These are phyloP conservation scores for Lophotis ruficrista DNA, from an alignment of 2,113 vertebrate genomes.

Conservation along the genomic window DNA sequence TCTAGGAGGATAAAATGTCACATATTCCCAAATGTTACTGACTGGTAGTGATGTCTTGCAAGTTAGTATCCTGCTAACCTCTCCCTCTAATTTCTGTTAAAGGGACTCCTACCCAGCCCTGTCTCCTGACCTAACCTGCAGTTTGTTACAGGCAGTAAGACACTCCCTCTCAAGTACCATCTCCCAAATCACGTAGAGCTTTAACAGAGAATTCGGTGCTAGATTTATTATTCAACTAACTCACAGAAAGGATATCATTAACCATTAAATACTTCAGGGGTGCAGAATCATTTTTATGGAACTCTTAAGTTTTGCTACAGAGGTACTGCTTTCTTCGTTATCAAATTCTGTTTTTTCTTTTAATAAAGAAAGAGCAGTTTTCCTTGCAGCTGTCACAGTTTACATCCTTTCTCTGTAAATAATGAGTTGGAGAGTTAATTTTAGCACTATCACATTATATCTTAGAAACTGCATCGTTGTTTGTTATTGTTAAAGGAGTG, in stretches of 20 bases:
- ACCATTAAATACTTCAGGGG: not conserved
- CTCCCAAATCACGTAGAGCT: not conserved
- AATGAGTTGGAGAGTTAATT: not conserved
- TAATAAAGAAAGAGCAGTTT: not conserved
- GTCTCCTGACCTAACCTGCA: not conserved
- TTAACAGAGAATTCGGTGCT: not conserved
- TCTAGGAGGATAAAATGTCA: not conserved
- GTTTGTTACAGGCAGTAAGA: not conserved
- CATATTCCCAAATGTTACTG: not conserved
- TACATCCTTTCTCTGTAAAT: not conserved
- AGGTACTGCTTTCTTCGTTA: not conserved
- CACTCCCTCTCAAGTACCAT: not conserved
- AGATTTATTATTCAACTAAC: not conserved
- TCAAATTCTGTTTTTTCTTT: not conserved
- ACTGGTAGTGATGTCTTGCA: not conserved
- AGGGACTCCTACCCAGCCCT: not conserved
- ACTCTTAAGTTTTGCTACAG: not conserved
- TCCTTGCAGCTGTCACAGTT: not conserved
- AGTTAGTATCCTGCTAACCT: not conserved
- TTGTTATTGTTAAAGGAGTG: not conserved
- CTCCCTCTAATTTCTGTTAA: not conserved
- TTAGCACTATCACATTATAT: not conserved
- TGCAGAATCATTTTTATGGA: not conserved
- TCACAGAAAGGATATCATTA: not conserved
- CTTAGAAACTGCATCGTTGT: not conserved